Conservation (phyloP, 2,797 vertebrate genomes). For the Aldrovandia affinis region DNA sequence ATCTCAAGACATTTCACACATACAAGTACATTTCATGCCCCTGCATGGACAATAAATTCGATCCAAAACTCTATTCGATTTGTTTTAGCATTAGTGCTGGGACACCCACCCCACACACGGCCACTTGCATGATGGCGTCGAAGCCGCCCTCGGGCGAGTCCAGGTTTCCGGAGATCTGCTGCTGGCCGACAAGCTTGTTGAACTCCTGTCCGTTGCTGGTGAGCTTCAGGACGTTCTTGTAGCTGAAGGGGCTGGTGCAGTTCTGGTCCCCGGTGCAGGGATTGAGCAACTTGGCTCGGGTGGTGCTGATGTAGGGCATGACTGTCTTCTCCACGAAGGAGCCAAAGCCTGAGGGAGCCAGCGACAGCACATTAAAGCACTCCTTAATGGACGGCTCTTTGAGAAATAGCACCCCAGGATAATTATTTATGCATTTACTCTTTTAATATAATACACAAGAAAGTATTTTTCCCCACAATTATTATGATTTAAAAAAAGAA, state of each 20-base stretch:
- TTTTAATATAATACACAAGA: too few relatives aligned
- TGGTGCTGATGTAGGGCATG: constrained; percentile 98
- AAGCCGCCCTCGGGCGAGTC: constrained; percentile 98
- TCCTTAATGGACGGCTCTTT: too few relatives aligned
- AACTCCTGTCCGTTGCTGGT: constrained; percentile 83
- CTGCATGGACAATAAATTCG: too few relatives aligned
- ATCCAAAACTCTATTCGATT: too few relatives aligned
- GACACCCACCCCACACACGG: constrained; percentile 89
- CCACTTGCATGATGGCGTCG: constrained; percentile 98
- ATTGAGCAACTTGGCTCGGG: constrained; percentile 89
- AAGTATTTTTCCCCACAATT: too few relatives aligned
- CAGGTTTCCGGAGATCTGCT: constrained; percentile 97
- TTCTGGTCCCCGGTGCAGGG: constrained; percentile 91
- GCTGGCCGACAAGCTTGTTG: constrained; percentile 88
- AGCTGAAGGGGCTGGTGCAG: constrained; percentile 97
- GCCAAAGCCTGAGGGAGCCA: constrained; percentile 81
- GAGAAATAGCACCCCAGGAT: too few relatives aligned
- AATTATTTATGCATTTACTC: too few relatives aligned
- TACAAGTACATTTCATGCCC: too few relatives aligned
- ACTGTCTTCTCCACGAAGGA: constrained; percentile 98
- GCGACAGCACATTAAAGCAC: too few relatives aligned
- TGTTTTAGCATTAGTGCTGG: neutral
- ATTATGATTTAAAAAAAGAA: too few relatives aligned
- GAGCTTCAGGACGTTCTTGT: constrained; percentile 93
- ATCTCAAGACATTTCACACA: too few relatives aligned